phyloP scores from a whole-genome alignment of 1,140 invertebrate genomes.

The Plectrocnemia conspersa region DNA sequence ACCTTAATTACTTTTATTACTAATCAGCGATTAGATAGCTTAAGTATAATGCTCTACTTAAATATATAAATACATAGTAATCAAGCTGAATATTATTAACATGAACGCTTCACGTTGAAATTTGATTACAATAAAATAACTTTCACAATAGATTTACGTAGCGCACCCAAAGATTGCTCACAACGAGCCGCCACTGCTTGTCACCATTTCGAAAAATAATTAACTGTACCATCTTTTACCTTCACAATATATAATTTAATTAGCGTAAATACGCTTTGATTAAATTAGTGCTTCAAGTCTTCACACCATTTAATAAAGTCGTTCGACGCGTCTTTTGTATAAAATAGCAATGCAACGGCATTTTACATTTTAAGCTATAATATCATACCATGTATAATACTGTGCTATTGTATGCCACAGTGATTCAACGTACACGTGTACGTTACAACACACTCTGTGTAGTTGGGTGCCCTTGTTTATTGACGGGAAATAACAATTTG shows the following conservation, averaged over 20 bases:
- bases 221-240: not conserved
- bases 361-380: not conserved
- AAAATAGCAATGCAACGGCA: not conserved
- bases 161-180: no score
- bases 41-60: no score
- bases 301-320: not conserved
- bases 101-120: no score
- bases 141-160: no score
- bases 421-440: not conserved
- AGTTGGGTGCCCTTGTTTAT: not conserved
- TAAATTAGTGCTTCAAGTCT: not conserved
- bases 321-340: not conserved
- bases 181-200: no score
- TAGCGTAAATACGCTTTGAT: conserved; percentile 7
- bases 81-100: no score
- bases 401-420: not conserved
- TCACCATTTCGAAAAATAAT: no score
- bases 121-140: no score
- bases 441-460: not conserved
- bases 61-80: no score
- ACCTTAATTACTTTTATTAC: no score
- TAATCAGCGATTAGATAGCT: no score
- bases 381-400: not conserved
- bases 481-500: conserved; percentile 17
- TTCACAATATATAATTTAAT: conserved; percentile 8